Percentiles rank a stretch among this genome's conserved stretches.
phyloP scores from a whole-genome alignment of 1,140 invertebrate species.

The Psix sp. region DNA sequence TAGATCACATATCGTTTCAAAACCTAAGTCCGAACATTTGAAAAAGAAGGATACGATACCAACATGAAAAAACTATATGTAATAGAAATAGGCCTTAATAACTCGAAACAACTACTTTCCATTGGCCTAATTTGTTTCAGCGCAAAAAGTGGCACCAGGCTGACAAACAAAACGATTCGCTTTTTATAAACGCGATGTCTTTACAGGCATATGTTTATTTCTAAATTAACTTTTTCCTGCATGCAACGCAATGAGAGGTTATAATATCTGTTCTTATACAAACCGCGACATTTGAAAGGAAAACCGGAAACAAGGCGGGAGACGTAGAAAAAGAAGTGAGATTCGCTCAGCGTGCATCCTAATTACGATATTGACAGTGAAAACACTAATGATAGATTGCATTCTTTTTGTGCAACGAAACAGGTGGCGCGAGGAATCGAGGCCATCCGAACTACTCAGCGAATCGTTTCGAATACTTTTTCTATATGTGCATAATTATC shows the following conservation, averaged over 20 bases:
- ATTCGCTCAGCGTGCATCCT: constrained; percentile 57
- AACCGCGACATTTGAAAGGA: constrained; percentile 51
- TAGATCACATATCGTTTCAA: too few relatives aligned
- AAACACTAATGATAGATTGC: constrained; percentile 61
- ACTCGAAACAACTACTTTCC: too few relatives aligned
- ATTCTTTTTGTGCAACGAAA: constrained; percentile 60
- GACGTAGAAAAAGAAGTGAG: constrained; percentile 56
- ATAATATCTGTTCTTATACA: constrained; percentile 29
- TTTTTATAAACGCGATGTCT: constrained; percentile 6
- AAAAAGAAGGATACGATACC: too few relatives aligned
- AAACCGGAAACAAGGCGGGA: constrained; percentile 54
- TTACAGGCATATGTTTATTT: constrained; percentile 11
- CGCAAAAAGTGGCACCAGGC: constrained; percentile 24
- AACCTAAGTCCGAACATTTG: too few relatives aligned
- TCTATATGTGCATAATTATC: constrained; percentile 6
- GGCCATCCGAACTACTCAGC: constrained; percentile 37
- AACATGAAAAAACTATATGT: too few relatives aligned
- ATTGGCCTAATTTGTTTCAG: too few relatives aligned
- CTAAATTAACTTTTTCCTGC: constrained; percentile 45
- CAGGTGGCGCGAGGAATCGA: constrained; percentile 58
- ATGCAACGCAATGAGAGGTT: constrained; percentile 11
- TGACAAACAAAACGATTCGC: constrained; percentile 15
- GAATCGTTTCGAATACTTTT: constrained; percentile 37
- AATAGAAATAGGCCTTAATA: too few relatives aligned
- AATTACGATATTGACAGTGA: constrained; percentile 63